phyloP scores from a whole-genome alignment of 2,888 invertebrate genomes.

The Tenthredo mesomela region DNA sequence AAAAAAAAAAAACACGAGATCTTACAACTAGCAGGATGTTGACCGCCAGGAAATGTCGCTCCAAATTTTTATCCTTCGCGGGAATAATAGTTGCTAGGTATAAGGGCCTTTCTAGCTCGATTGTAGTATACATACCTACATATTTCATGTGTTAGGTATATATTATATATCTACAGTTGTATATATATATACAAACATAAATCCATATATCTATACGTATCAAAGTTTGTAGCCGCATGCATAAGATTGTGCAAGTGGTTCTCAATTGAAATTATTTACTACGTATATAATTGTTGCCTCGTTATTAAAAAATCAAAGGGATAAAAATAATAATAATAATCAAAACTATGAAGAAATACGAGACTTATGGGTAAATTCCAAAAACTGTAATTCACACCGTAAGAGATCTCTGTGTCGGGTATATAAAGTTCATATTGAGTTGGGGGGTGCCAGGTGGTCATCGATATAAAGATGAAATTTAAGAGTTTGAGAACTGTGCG shows the following conservation, averaged over 20 bases:
- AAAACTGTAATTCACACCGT: not conserved
- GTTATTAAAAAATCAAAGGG: not conserved
- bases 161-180: not conserved
- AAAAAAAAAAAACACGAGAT: not conserved
- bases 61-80: conserved; percentile 18
- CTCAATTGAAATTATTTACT: not conserved
- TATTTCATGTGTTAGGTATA: not conserved
- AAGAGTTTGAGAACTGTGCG: conserved; percentile 26
- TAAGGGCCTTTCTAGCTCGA: conserved; percentile 33
- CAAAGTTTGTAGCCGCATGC: not conserved
- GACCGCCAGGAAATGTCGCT: conserved; percentile 50
- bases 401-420: not conserved
- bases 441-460: conserved; percentile 9
- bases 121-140: not conserved
- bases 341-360: not conserved
- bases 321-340: not conserved
- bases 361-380: not conserved
- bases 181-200: not conserved
- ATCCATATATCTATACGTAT: not conserved
- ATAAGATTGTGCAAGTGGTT: conserved; percentile 19
- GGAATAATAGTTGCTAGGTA: conserved; percentile 27
- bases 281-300: not conserved
- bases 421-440: not conserved
- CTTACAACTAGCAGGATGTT: conserved; percentile 46
- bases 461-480: conserved; percentile 9